These are phyloP conservation scores for Epinephelus fuscoguttatus DNA, from an alignment of 2,113 vertebrate species.

Conservation along the genomic window DNA sequence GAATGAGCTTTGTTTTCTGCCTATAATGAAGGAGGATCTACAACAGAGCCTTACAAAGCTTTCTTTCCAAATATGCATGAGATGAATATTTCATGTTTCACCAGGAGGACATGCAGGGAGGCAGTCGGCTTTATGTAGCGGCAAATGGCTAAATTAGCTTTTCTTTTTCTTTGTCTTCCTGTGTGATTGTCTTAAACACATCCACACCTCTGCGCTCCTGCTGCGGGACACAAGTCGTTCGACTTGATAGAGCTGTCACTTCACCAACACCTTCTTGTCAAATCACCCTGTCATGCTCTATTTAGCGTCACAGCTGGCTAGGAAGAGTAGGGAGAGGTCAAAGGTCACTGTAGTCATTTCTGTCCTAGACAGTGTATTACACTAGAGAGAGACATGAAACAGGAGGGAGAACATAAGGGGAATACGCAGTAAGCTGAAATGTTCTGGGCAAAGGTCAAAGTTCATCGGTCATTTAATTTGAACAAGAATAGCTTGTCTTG, in stretches of 20 bases:
- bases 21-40: slow-evolving; percentile 49
- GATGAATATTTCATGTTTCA: slow-evolving; percentile 70
- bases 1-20: slow-evolving; percentile 36
- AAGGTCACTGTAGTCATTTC: slow-evolving; percentile 13
- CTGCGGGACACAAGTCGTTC: background rate
- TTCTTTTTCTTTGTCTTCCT: background rate
- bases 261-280: slow-evolving; percentile 11
- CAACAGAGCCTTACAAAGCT: slow-evolving; percentile 36
- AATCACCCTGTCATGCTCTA: slow-evolving; percentile 2
- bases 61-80: slow-evolving; percentile 52
- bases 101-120: background rate
- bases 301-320: background rate
- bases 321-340: slow-evolving; percentile 15
- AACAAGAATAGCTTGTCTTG: background rate
- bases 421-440: background rate
- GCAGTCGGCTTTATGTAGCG: slow-evolving; percentile 1
- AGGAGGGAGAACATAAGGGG: background rate
- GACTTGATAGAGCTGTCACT: slow-evolving; percentile 26
- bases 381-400: slow-evolving; percentile 4
- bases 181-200: slow-evolving; percentile 27
- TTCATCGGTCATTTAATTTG: background rate
- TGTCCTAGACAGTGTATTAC: background rate
- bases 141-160: slow-evolving; percentile 38
- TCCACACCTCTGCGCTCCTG: background rate
- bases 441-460: background rate